phyloP scores from a whole-genome alignment of 2,888 invertebrate genomes.

The Esperia sulphurella region DNA sequence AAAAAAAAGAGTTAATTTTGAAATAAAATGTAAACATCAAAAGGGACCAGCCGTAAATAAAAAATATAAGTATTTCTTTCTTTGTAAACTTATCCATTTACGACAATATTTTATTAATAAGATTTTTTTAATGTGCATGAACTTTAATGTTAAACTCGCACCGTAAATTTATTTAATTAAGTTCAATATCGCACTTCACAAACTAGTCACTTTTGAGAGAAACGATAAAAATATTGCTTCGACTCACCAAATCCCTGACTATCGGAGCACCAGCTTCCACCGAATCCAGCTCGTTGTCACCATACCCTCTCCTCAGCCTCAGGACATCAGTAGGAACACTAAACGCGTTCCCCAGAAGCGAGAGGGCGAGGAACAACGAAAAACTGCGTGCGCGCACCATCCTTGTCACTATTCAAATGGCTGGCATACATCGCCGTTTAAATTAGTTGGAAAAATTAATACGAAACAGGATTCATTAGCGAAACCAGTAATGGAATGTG shows the following conservation, averaged over 20 bases:
- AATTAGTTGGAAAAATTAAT: background rate
- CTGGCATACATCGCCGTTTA: slow-evolving; percentile 3
- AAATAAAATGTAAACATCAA: too few species aligned
- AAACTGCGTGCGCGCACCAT: slow-evolving; percentile 43
- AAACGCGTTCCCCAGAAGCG: slow-evolving; percentile 43
- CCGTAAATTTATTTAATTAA: too few species aligned
- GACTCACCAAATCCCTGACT: slow-evolving; percentile 27
- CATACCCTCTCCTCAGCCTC: slow-evolving; percentile 23
- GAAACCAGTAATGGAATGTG: background rate
- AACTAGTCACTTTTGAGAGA: background rate
- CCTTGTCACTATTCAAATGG: slow-evolving; percentile 26
- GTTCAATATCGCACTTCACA: background rate
- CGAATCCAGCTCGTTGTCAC: slow-evolving; percentile 21
- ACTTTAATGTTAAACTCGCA: too few species aligned
- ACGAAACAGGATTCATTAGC: background rate
- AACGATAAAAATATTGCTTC: background rate
- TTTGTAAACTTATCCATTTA: too few species aligned
- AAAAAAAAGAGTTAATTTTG: too few species aligned
- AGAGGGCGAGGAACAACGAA: slow-evolving; percentile 32
- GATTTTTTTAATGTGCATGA: too few species aligned
- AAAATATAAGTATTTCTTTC: too few species aligned
- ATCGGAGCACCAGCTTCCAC: slow-evolving; percentile 1
- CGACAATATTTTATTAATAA: too few species aligned
- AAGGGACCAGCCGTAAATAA: too few species aligned
- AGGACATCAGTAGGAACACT: slow-evolving; percentile 31